These are phyloP conservation scores for Himalopsyche kuldschensis DNA, from an alignment of 2,888 invertebrate genomes.

Conservation along the genomic window DNA sequence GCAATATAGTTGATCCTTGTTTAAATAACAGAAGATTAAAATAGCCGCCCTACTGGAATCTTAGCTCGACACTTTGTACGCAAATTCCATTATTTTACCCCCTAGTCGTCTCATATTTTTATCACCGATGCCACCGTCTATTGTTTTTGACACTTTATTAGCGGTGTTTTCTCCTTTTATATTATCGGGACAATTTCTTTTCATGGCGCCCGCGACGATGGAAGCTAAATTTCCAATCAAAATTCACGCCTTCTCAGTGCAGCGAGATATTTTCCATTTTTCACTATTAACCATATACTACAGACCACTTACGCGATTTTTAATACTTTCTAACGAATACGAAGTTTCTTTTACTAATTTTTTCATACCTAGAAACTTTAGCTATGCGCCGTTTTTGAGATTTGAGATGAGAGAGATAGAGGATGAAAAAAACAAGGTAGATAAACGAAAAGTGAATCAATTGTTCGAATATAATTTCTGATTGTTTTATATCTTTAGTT, in stretches of 20 bases:
- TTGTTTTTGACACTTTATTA: slow-evolving; percentile 38
- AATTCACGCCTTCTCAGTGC: slow-evolving; percentile 20
- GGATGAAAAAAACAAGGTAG: too few relatives aligned
- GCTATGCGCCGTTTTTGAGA: too few relatives aligned
- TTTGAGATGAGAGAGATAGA: too few relatives aligned
- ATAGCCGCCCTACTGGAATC: neutral
- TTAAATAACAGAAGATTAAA: neutral
- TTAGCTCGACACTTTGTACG: slow-evolving; percentile 17
- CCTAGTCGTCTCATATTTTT: slow-evolving; percentile 23
- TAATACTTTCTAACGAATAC: neutral
- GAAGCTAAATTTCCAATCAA: slow-evolving; percentile 30
- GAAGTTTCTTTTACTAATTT: too few relatives aligned
- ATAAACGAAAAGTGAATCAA: too few relatives aligned
- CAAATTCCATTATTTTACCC: slow-evolving; percentile 24
- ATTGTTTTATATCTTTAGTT: too few relatives aligned
- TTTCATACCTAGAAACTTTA: too few relatives aligned
- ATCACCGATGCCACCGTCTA: slow-evolving; percentile 19
- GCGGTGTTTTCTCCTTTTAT: slow-evolving; percentile 30
- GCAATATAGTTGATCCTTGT: neutral
- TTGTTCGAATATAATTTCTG: too few relatives aligned
- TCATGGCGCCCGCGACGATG: neutral
- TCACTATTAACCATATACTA: slow-evolving; percentile 14
- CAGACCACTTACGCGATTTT: neutral
- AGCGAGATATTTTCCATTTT: slow-evolving; percentile 13
- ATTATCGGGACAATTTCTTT: slow-evolving; percentile 22